Evolutionary conservation across 2,113 vertebrate genomes (phyloP).

Genomic region (Trichechus manatus): DNA sequence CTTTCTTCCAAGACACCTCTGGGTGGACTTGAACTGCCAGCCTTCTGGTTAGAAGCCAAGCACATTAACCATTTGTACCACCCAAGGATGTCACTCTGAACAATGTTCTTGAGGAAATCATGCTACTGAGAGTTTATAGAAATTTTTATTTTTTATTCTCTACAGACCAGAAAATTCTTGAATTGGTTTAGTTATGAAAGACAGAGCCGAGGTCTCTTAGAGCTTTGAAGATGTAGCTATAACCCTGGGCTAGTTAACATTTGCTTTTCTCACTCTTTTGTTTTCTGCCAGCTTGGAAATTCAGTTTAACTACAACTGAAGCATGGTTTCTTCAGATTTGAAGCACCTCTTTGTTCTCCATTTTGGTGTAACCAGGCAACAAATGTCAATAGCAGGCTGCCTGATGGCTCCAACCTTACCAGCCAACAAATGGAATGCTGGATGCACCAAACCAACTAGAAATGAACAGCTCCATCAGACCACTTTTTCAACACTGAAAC

Average conservation of each 20-base stretch:
- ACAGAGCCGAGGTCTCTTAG: background rate
- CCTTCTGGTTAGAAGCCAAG: background rate
- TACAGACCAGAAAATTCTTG: constrained; percentile 18
- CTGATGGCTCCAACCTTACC: background rate
- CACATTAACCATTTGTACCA: background rate
- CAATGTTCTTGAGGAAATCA: background rate
- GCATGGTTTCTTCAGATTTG: background rate
- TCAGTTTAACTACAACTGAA: background rate
- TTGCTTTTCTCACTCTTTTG: constrained; percentile 1
- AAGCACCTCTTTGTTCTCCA: background rate
- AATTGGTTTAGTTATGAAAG: constrained; percentile 9
- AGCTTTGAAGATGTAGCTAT: background rate
- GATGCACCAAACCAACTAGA: background rate
- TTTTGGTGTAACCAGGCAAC: background rate
- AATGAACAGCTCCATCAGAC: constrained; percentile 7
- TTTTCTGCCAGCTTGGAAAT: background rate
- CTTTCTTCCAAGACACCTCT: background rate
- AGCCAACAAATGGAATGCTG: background rate
- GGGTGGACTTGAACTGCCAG: background rate
- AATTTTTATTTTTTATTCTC: constrained; percentile 31
- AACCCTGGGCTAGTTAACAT: background rate
- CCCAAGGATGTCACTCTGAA: background rate
- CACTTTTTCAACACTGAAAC: constrained; percentile 53
- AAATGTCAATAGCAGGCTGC: background rate
- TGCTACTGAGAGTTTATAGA: background rate